Base-by-base conservation (phyloP, 2,797 vertebrate genomes). In the Pristis pectinata region DNA sequence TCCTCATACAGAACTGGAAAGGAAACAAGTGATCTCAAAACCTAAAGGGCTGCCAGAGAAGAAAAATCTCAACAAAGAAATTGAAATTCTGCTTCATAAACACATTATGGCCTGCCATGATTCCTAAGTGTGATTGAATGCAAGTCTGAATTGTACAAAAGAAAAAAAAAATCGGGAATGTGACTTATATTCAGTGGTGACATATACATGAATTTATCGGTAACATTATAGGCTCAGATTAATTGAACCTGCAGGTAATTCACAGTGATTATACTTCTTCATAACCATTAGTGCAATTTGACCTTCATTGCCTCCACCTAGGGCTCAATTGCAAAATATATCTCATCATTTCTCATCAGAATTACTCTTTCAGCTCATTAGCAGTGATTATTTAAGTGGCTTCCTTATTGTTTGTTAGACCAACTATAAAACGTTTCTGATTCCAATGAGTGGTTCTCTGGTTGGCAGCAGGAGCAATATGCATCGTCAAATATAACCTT, bases 171-270 rank as follows among this genome's bases (percentile, higher is more conserved):
- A 56, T 56, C 5, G 27, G 17, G 3, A 91, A 61, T 91, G 59
- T 37, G 15, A 64, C 87, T 64, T 64, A 10, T 64, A 64, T 37
- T 91, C 59, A n/a, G 19, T 7, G 0, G 17, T 49, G 37, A 74
- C 27, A 9, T 74, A 49, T 93, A 30, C 67, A 93, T 70, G 5
- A 27, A 27, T 74, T 34, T 93, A 70, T 72, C 11, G 37, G 61
- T 72, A 53, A 24, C 22, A 74, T 74, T 93, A 53, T 30, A 34
- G 41, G 92, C 27, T 49, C 37, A 53, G 24, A 53, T 74, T 72
- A 72, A 93, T 53, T 93, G 92, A 93, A 74, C 92, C 30, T 93
- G 92, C 44, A 53, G 92, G 44, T 74, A 74, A 72, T 70, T 93
- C 37, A 34, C 6, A 27, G 41, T 30, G 3, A 74, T 93, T 74